Evolutionary conservation across 2,888 invertebrate genomes (phyloP).

Genomic region (Apoda limacodes): DNA sequence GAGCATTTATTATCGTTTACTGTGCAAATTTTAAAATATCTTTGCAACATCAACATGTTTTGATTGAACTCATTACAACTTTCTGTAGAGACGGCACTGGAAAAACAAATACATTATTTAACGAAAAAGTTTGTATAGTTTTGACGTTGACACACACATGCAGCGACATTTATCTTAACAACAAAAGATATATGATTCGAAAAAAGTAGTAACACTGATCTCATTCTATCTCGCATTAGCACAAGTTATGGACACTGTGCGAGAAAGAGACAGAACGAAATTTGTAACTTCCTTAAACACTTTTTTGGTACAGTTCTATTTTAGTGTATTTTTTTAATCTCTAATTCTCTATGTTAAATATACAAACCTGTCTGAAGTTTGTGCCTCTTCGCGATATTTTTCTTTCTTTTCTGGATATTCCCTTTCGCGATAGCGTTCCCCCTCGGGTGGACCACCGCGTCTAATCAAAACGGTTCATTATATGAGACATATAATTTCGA

Average conservation of each 20-base stretch:
- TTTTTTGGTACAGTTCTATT: too few species aligned
- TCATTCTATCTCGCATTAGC: too few species aligned
- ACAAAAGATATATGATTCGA: conserved; percentile 3
- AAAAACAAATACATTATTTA: conserved; percentile 67
- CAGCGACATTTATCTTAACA: conserved; percentile 19
- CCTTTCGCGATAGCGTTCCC: conserved; percentile 42
- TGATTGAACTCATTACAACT: conserved; percentile 53
- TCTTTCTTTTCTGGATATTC: conserved; percentile 48
- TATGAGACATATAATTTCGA: too few species aligned
- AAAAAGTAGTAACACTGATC: too few species aligned
- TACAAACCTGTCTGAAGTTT: conserved; percentile 45
- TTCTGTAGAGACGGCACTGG: conserved; percentile 66
- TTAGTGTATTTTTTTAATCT: too few species aligned
- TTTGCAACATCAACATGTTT: conserved; percentile 61
- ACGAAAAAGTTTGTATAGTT: conserved; percentile 31
- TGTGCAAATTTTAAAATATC: conserved; percentile 59
- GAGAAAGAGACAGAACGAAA: too few species aligned
- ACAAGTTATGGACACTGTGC: too few species aligned
- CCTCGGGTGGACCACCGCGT: conserved; percentile 41
- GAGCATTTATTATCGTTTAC: conserved; percentile 50
- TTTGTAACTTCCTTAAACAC: too few species aligned
- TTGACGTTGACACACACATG: conserved; percentile 34
- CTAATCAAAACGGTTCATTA: too few species aligned
- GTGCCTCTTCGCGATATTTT: conserved; percentile 41
- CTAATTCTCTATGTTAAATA: too few species aligned